Evolutionary conservation across 2,888 invertebrate species (phyloP).

Genomic region (Xylota sylvarum): DNA sequence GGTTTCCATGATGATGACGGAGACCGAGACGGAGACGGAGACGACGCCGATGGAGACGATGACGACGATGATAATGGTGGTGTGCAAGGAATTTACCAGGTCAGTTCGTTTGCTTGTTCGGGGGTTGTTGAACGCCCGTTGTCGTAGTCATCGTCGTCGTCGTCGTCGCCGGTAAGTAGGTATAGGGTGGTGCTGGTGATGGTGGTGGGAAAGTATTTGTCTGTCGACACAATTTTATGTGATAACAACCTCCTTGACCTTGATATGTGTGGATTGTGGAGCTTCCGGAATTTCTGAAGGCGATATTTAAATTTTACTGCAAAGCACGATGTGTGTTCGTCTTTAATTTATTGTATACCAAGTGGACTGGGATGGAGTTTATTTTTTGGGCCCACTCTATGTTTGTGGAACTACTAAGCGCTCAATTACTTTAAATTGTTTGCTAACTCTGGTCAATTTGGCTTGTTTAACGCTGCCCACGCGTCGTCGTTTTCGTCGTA

Average conservation of each 20-base stretch:
- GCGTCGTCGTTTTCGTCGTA: conserved; percentile 54
- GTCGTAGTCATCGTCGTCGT: not conserved
- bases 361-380: not conserved
- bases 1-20: conserved; percentile 45
- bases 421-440: conserved; percentile 77
- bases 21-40: conserved; percentile 59
- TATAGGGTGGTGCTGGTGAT: conserved; percentile 5
- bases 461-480: conserved; percentile 74
- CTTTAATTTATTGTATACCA: conserved; percentile 44
- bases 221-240: conserved; percentile 71
- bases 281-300: conserved; percentile 52
- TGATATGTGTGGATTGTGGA: conserved; percentile 34
- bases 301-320: conserved; percentile 61
- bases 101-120: conserved; percentile 63
- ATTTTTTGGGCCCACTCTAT: not conserved
- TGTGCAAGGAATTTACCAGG: conserved; percentile 73
- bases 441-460: conserved; percentile 77
- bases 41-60: conserved; percentile 38
- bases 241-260: conserved; percentile 74
- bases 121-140: conserved; percentile 46
- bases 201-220: conserved; percentile 51
- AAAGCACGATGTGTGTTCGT: conserved; percentile 19
- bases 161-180: conserved; percentile 36
- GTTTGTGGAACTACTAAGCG: conserved; percentile 70
- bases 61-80: conserved; percentile 36